Base-by-base conservation (phyloP, 2,797 vertebrate species). In the Australoheros facetus region DNA sequence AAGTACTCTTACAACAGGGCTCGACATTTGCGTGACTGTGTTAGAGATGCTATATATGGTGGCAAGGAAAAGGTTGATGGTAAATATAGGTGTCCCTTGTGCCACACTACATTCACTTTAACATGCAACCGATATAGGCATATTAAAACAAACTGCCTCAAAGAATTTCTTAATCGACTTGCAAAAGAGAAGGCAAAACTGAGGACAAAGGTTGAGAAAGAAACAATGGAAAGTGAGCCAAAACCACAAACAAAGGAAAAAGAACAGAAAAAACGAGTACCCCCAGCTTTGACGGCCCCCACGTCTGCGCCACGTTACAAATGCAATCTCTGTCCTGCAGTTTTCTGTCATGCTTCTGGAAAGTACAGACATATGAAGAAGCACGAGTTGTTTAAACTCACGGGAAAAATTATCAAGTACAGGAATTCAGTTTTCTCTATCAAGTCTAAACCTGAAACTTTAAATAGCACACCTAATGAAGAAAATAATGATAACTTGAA, bases 1-100 rank as follows among this genome's bases (percentile, higher is more conserved):
- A 95, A 91, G 70, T 94, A 95, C 73, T 91, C 87, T 7, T 94
- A 92, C 87, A 96, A 95, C 89, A 92, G 94, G 69, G 79, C 85
- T 53, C 91, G 94, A 2, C 96, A 96, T 92, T 88, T 96, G 77
- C 93, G 94, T 23, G 59, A 93, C 16, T 96, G 96, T 88, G 81
- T 95, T 42, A 92, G 58, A 88, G 79, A 89, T 17, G 73, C 79
- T 17, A 73, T 85, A 60, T 55, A 3, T 64, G 77, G 78, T 37
- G 82, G 84, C 14, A 94, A 93, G 62, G 85, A 77, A 32, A 95
- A 89, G 77, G 30, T 90, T 60, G 82, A 71, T 1, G 82, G 75
- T 11, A 87, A 88, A 90, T 95, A 91, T 87, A 79, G 37, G 7
- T 96, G 96, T 86, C 95, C 95, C 17, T 80, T 96, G 79, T 96